These are phyloP conservation scores for Pipa parva DNA, from an alignment of 2,113 vertebrate genomes.

Conservation along the genomic window DNA sequence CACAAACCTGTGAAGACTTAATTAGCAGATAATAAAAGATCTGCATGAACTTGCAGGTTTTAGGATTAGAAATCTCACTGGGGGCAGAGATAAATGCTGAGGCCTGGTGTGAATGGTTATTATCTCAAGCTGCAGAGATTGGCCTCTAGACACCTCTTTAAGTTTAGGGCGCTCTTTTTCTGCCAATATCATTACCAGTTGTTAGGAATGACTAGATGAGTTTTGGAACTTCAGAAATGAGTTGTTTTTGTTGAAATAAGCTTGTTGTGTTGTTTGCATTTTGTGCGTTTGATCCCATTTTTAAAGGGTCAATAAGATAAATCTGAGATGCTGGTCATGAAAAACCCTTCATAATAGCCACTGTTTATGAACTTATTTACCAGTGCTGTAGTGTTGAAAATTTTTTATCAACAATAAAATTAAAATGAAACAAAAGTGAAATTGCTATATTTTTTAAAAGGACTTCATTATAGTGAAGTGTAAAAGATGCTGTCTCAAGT, in stretches of 20 bases:
- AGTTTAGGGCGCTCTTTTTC: slow-evolving; percentile 26
- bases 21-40: slow-evolving; percentile 35
- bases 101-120: slow-evolving; percentile 25
- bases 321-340: too few relatives aligned
- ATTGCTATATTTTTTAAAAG: too few relatives aligned
- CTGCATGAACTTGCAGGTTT: slow-evolving; percentile 29
- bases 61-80: slow-evolving; percentile 33
- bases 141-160: slow-evolving; percentile 23
- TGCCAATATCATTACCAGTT: slow-evolving; percentile 14
- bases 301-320: too few relatives aligned
- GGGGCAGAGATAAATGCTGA: slow-evolving; percentile 31
- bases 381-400: too few relatives aligned
- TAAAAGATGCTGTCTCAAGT: too few relatives aligned
- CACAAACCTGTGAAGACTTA: slow-evolving; percentile 29
- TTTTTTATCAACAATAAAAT: too few relatives aligned
- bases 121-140: slow-evolving; percentile 32
- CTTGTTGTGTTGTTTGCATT: background rate
- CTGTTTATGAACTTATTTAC: too few relatives aligned
- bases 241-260: background rate
- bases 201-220: background rate
- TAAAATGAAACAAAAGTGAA: too few relatives aligned
- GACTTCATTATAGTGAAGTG: too few relatives aligned
- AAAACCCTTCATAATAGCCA: too few relatives aligned
- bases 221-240: background rate
- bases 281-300: background rate